Conservation (phyloP, 2,113 vertebrate species). For the Crotalus horridus region DNA sequence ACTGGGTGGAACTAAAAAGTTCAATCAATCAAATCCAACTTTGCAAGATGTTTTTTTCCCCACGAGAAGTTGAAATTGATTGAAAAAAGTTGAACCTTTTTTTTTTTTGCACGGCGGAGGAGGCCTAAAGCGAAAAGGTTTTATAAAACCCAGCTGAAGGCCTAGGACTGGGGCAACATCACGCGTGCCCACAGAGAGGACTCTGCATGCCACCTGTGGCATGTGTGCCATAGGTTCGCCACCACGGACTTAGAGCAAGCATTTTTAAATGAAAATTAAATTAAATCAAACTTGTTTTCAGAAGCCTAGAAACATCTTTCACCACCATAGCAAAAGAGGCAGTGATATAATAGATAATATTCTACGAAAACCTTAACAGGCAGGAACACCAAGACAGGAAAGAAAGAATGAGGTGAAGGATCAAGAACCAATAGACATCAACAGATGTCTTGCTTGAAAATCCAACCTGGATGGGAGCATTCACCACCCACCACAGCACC, state of each 20-base stretch:
- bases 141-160: no score
- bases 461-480: neutral
- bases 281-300: slow-evolving; percentile 7
- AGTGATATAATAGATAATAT: slow-evolving; percentile 31
- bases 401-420: neutral
- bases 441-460: neutral
- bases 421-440: neutral
- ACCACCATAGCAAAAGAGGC: slow-evolving; percentile 1
- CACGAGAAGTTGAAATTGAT: no score
- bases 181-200: no score
- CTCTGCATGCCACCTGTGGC: no score
- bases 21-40: no score
- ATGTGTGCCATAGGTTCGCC: no score
- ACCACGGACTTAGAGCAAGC: slow-evolving; percentile 10
- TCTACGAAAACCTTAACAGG: neutral
- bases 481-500: neutral
- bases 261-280: slow-evolving; percentile 1
- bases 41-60: no score
- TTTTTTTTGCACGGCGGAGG: no score
- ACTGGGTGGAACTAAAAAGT: no score
- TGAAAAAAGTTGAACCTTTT: no score
- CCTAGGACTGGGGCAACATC: no score
- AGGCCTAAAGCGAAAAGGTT: no score
- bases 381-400: slow-evolving; percentile 24
- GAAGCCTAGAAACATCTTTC: neutral